Conservation (phyloP, 2,888 invertebrate genomes). For the Cepaea hortensis region DNA sequence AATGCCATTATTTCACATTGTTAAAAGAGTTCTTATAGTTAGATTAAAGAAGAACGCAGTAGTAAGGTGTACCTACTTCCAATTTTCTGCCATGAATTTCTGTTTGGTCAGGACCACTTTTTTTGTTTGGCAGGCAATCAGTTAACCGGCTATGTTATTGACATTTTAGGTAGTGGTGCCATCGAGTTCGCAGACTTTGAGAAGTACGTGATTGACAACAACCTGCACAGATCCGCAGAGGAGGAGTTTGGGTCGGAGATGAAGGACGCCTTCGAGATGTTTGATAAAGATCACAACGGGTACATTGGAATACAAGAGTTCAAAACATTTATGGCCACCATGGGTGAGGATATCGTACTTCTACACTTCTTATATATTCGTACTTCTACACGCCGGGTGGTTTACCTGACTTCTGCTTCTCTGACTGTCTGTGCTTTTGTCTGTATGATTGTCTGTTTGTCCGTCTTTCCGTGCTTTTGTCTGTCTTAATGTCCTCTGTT, state of each 20-base stretch:
- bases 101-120: too few species aligned
- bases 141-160: not conserved
- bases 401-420: too few species aligned
- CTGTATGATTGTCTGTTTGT: too few species aligned
- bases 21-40: too few species aligned
- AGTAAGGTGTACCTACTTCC: too few species aligned
- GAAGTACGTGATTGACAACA: slow-evolving; percentile 48
- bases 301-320: slow-evolving; percentile 59
- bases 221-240: slow-evolving; percentile 36
- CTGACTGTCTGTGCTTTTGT: too few species aligned
- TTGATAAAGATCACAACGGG: slow-evolving; percentile 59
- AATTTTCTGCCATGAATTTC: too few species aligned
- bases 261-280: slow-evolving; percentile 53
- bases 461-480: too few species aligned
- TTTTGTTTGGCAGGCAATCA: not conserved
- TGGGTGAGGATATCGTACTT: not conserved
- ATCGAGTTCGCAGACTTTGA: slow-evolving; percentile 52
- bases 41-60: too few species aligned
- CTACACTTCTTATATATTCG: not conserved
- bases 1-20: too few species aligned
- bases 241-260: slow-evolving; percentile 50
- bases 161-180: slow-evolving; percentile 39
- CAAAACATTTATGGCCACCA: slow-evolving; percentile 58
- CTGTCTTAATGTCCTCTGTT: too few species aligned
- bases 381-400: too few species aligned